Evolutionary conservation across 53 echinoderm and acorn worm genomes (phyloP), one percentile per base, ranked within the genome.

Genomic region (Antedon mediterranea): DNA sequence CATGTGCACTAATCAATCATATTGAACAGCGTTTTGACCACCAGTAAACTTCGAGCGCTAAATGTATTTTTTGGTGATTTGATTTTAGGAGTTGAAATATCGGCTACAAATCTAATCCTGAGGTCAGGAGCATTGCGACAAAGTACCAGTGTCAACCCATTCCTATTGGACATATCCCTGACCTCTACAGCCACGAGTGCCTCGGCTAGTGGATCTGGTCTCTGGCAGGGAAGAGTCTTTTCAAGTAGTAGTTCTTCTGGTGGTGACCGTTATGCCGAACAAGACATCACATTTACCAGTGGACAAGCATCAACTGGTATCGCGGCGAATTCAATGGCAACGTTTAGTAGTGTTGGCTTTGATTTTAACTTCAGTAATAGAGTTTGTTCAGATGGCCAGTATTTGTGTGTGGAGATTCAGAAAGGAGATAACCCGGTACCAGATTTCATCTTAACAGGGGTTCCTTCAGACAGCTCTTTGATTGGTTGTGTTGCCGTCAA

Each of bases 161-260:
- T 93, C 70, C 75, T 77, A 71, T 79, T 93, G 28, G 83, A 88
- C 34, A 79, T 88, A 27, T 73, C 32, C 33, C 78, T 93, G 23
- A 34, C 30, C 29, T 82, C 88, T 34, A 86, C 84, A 75, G 81
- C 93, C 11, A 76, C 37, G 0, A 86, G 93, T 14, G 79, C 86
- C 4, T 43, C 73, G 70, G 76, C 86, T 33, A 18, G 79, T 4
- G 93, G 93, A 26, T 83, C 86, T 0, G 90, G 90, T n/a, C 88
- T 93, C 15, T 93, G 93, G 93, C 73, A 84, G 75, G 74, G 90
- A 30, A 79, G 73, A 32, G 73, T 86, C 70, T 93, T 83, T 84
- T 74, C 86, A 31, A 90, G 78, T 74, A 77, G 79, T 6, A 43
- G 33, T n/a, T 14, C 33, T 29, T 84, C 82, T 28, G 90, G 93